Evolutionary conservation across 2,113 vertebrate genomes (phyloP).

Genomic region (Ciconia stormi): DNA sequence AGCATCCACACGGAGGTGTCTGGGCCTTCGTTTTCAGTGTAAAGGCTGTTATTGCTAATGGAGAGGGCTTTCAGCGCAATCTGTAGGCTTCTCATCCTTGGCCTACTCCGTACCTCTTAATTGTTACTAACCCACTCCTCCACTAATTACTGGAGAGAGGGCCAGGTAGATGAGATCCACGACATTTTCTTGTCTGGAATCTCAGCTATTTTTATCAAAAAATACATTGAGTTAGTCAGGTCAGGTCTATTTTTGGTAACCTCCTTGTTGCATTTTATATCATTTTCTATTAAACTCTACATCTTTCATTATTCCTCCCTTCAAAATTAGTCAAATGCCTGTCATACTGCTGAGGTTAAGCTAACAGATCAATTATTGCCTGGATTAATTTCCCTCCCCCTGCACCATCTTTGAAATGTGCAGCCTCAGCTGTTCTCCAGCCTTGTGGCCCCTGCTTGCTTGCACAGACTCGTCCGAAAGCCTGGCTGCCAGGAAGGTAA

Average conservation of each 20-base stretch:
- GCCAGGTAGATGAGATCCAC: neutral
- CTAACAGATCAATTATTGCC: neutral
- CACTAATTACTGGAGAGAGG: neutral
- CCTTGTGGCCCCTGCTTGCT: neutral
- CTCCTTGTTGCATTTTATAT: neutral
- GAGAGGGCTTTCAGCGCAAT: neutral
- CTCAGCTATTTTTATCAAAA: neutral
- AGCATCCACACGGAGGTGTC: neutral
- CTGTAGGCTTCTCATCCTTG: neutral
- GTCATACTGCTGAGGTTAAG: constrained; percentile 5
- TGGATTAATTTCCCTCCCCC: neutral
- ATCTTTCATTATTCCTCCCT: neutral
- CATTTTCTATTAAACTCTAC: neutral
- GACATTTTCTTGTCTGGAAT: neutral
- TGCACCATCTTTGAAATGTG: neutral
- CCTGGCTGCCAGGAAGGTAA: neutral
- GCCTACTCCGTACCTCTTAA: neutral
- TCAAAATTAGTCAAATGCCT: neutral
- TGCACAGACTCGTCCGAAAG: neutral
- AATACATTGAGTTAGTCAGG: neutral
- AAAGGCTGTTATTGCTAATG: accelerated
- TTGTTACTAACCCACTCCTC: neutral
- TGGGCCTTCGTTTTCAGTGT: neutral
- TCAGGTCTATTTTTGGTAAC: constrained; percentile 24
- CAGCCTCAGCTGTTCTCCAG: neutral